Base-by-base conservation (phyloP, 2,113 vertebrate genomes). In the Zosterops japonicus region DNA sequence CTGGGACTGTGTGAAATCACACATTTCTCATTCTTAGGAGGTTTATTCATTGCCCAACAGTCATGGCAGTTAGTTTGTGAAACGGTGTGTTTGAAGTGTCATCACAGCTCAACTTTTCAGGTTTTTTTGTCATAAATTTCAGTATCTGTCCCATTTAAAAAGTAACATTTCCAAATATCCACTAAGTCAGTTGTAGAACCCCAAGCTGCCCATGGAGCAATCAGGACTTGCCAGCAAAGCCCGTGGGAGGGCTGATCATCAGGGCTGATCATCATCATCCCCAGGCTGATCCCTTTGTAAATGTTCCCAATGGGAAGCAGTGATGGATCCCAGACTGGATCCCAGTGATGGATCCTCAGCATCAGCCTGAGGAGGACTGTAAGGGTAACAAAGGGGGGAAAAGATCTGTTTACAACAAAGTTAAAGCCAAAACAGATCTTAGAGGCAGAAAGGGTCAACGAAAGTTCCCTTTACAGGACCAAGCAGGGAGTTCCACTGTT, bases 351-450 rank as follows among this genome's bases (percentile, higher is more conserved):
- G 36, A 39, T 39, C 36, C 36, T 39, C 36, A 10, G 36, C 36
- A 39, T 39, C 36, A 39, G 85, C 72, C 82, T 49, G 69, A 24
- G 9, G 41, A 50, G 42, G 24, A 28, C 24, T 13, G 3, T 0
- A 8, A 0, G 0, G 27, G 36, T 5, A 4, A 35, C 0, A 1
- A 4, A 56, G 65, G n/a, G 1, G 15, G 14, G 4, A 18, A 33
- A 28, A 27, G 16, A 25, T n/a, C 18, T 17, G 0, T 29, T 64
- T 11, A 39, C 36, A 59, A 36, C 64, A 59, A 75, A 75, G 56
- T 14, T 44, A 36, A 74, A 64, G 12, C 14, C 3, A 2, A 71
- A 67, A 50, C 1, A 33, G 4, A n/a, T 29, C 28, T 12, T 21
- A 29, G 42, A 25, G 72, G 42, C 52, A 76, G 55, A 3, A 31